Evolutionary conservation across 2,888 invertebrate genomes (phyloP).

Genomic region (Antitype chi): DNA sequence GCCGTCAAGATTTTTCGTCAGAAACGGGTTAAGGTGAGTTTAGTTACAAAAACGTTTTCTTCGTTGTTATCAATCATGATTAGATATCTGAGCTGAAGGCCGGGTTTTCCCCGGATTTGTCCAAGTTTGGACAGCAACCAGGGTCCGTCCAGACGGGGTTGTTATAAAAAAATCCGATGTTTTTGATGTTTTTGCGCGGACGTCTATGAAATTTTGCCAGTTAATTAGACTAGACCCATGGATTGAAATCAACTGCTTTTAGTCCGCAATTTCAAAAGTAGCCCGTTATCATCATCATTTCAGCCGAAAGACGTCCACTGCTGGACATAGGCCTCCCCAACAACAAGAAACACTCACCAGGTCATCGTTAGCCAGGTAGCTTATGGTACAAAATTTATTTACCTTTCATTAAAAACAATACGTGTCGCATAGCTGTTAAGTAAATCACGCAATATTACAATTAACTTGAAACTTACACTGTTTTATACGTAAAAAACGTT

Average conservation of each 20-base stretch:
- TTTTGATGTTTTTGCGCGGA: background rate
- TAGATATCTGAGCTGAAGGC: background rate
- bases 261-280: background rate
- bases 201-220: no score
- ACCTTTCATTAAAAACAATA: no score
- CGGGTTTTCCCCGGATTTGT: background rate
- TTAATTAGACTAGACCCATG: background rate
- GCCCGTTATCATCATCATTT: no score
- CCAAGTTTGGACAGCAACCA: background rate
- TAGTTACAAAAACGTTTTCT: background rate
- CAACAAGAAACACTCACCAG: rapidly evolving
- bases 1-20: background rate
- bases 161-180: background rate
- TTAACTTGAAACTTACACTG: conserved; percentile 39
- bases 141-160: background rate
- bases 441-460: conserved; percentile 42
- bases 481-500: conserved; percentile 43
- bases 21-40: background rate
- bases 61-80: background rate
- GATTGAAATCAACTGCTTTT: background rate
- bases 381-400: no score
- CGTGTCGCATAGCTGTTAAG: conserved; percentile 18
- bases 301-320: no score
- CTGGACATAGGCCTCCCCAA: no score
- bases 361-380: no score